Conservation (phyloP, 2,888 invertebrate genomes). For the Lithodes maja region DNA sequence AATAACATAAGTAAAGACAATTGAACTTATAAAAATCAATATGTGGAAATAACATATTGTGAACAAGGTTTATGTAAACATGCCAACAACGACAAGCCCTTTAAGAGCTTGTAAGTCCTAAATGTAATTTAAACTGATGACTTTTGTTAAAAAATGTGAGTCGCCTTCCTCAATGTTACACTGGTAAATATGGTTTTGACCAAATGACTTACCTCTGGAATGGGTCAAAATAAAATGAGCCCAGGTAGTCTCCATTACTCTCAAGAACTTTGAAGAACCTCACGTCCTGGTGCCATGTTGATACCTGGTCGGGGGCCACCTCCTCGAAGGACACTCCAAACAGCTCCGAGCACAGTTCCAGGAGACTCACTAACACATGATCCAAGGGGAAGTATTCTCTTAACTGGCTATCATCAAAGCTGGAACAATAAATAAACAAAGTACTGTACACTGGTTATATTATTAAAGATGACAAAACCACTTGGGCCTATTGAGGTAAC, state of each 20-base stretch:
- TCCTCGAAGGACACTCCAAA: constrained; percentile 87
- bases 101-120: not conserved
- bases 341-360: constrained; percentile 83
- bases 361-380: constrained; percentile 86
- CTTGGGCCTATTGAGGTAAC: too few species aligned
- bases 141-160: not conserved
- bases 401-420: constrained; percentile 83
- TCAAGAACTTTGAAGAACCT: constrained; percentile 88
- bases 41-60: too few species aligned
- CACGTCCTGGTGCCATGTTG: constrained; percentile 91
- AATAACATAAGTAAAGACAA: too few species aligned
- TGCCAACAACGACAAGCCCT: not conserved
- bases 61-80: too few species aligned
- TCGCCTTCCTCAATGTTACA: not conserved
- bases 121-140: not conserved
- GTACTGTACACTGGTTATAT: too few species aligned
- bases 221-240: constrained; percentile 91
- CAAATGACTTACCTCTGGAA: constrained; percentile 77
- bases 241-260: constrained; percentile 79
- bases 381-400: constrained; percentile 89
- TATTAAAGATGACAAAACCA: too few species aligned
- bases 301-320: constrained; percentile 76
- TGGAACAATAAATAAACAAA: constrained; percentile 72
- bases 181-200: not conserved
- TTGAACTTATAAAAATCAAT: too few species aligned